These are phyloP conservation scores for Himalopsyche kuldschensis DNA, from an alignment of 2,888 invertebrate species.

Conservation along the genomic window DNA sequence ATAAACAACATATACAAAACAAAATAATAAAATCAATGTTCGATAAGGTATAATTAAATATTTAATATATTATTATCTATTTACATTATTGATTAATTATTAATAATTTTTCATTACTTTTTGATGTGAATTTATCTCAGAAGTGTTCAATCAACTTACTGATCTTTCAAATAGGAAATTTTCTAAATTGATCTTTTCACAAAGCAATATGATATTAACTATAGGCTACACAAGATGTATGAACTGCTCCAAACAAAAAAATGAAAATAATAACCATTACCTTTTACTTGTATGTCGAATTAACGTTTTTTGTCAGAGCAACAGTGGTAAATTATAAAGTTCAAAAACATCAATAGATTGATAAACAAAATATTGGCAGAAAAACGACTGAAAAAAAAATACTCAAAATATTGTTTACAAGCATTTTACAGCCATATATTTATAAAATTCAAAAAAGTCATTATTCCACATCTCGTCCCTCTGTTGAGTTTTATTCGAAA, in stretches of 20 bases:
- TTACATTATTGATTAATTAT: neutral
- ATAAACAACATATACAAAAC: slow-evolving; percentile 26
- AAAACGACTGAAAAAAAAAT: neutral
- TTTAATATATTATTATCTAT: neutral
- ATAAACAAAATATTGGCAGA: too few relatives aligned
- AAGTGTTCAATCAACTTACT: too few relatives aligned
- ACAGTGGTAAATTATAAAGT: too few relatives aligned
- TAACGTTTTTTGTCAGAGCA: too few relatives aligned
- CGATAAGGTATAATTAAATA: neutral
- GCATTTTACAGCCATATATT: neutral
- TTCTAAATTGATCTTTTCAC: too few relatives aligned
- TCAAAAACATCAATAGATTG: too few relatives aligned
- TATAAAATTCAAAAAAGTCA: neutral
- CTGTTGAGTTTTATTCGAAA: neutral
- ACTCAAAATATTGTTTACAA: neutral
- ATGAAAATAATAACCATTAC: too few relatives aligned
- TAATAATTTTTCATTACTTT: neutral
- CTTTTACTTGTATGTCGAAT: too few relatives aligned
- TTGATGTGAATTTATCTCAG: neutral
- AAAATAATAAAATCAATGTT: slow-evolving; percentile 3
- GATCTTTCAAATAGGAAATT: too few relatives aligned
- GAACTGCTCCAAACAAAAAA: too few relatives aligned
- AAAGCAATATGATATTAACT: too few relatives aligned
- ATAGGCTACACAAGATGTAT: too few relatives aligned
- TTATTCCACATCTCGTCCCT: neutral